Evolutionary conservation across 2,797 vertebrate species (phyloP).

Genomic region (Miichthys miiuy): DNA sequence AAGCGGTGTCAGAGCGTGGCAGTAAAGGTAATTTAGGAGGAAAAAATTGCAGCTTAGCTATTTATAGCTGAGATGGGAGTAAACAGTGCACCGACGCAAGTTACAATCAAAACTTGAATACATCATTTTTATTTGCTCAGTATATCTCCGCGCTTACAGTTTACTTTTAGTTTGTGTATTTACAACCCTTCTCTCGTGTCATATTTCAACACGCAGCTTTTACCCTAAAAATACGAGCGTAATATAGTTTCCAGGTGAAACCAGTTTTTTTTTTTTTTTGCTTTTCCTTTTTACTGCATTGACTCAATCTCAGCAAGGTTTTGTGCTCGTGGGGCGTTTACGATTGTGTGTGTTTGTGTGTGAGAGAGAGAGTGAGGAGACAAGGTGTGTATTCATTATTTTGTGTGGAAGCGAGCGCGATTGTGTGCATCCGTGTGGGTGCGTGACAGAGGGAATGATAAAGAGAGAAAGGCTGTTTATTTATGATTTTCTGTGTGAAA

Average conservation of each 20-base stretch:
- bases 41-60: constrained; percentile 43
- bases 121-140: constrained; percentile 69
- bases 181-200: constrained; percentile 38
- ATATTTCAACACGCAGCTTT: constrained; percentile 54
- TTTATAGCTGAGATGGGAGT: constrained; percentile 62
- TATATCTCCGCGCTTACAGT: constrained; percentile 54
- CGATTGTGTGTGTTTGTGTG: constrained; percentile 4
- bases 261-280: constrained; percentile 1
- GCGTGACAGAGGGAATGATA: constrained; percentile 30
- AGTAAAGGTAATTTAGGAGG: constrained; percentile 55
- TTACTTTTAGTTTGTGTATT: constrained; percentile 43
- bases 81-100: constrained; percentile 46
- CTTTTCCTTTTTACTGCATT: constrained; percentile 13
- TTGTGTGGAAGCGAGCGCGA: constrained; percentile 20
- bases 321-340: constrained; percentile 35
- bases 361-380: background rate
- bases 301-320: constrained; percentile 35
- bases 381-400: constrained; percentile 37
- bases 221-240: constrained; percentile 53
- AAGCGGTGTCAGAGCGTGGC: constrained; percentile 5
- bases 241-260: constrained; percentile 52
- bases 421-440: background rate
- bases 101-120: constrained; percentile 66
- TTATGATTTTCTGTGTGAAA: constrained; percentile 46
- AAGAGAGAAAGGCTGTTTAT: constrained; percentile 41